These are phyloP conservation scores for Rhinoraja longicauda DNA, from an alignment of 2,797 vertebrate genomes.

Conservation along the genomic window DNA sequence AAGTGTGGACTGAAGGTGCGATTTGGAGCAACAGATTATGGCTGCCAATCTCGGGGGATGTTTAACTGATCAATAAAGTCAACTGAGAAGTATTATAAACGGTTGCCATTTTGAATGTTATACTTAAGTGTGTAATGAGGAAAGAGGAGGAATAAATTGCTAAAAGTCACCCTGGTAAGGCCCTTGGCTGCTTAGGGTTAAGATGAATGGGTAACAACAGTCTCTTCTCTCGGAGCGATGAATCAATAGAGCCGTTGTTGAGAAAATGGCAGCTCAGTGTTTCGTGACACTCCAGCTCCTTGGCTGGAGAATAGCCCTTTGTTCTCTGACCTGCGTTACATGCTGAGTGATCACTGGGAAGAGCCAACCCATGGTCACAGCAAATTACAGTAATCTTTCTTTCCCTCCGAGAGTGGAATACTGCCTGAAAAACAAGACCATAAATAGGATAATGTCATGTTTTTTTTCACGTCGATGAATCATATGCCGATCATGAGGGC, in stretches of 20 bases:
- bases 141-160: background rate
- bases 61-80: background rate
- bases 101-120: background rate
- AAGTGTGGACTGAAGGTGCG: background rate
- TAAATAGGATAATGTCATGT: slow-evolving; percentile 22
- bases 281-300: slow-evolving; percentile 2
- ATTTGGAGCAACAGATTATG: background rate
- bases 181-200: slow-evolving; percentile 15
- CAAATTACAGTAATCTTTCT: slow-evolving; percentile 26
- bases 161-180: background rate
- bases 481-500: slow-evolving; percentile 19
- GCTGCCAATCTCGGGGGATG: background rate
- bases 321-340: background rate
- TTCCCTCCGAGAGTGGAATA: background rate
- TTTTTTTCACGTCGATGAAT: background rate
- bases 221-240: background rate
- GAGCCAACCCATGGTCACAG: slow-evolving; percentile 22
- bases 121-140: background rate
- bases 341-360: slow-evolving; percentile 19
- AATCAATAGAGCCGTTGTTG: slow-evolving; percentile 26
- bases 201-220: background rate
- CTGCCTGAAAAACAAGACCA: slow-evolving; percentile 12
- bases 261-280: slow-evolving; percentile 27
- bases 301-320: background rate
- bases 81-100: background rate